These are phyloP conservation scores for Heliothis virescens DNA, from an alignment of 1,140 invertebrate genomes.

Conservation along the genomic window DNA sequence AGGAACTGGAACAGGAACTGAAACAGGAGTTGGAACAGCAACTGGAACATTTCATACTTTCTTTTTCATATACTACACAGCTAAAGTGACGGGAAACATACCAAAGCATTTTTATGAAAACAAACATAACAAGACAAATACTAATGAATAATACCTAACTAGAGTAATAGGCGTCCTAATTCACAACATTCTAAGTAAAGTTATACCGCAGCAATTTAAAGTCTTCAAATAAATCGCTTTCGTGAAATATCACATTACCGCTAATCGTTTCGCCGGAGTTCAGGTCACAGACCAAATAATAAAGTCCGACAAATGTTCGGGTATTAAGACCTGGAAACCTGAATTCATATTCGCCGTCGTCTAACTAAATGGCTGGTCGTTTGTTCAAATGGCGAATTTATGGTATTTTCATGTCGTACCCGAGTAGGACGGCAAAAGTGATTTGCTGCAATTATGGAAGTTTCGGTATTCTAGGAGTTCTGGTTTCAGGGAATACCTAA, in stretches of 20 bases:
- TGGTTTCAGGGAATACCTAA: neutral
- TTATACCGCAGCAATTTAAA: neutral
- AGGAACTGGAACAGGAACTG: no score
- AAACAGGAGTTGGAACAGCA: no score
- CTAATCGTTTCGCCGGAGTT: neutral
- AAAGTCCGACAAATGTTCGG: constrained; percentile 20
- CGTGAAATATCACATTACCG: constrained; percentile 10
- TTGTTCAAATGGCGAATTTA: constrained; percentile 25
- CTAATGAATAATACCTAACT: no score
- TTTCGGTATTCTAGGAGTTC: neutral
- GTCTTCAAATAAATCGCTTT: constrained; percentile 10
- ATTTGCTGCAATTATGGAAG: constrained; percentile 13
- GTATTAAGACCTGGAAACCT: constrained; percentile 19
- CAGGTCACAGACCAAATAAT: constrained; percentile 13
- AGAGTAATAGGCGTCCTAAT: no score
- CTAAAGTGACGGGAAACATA: no score
- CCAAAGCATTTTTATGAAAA: no score
- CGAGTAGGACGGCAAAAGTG: constrained; percentile 13
- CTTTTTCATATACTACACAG: no score
- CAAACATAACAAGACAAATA: no score
- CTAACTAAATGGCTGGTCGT: constrained; percentile 7
- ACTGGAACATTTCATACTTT: no score
- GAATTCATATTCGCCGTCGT: constrained; percentile 10
- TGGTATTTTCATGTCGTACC: constrained; percentile 24
- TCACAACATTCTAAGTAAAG: neutral